A percentile compares a stretch with the other conserved stretches of the same genome.
These are phyloP conservation scores for Crotalus tigris DNA, from an alignment of 2,113 vertebrate species.

Conservation along the genomic window DNA sequence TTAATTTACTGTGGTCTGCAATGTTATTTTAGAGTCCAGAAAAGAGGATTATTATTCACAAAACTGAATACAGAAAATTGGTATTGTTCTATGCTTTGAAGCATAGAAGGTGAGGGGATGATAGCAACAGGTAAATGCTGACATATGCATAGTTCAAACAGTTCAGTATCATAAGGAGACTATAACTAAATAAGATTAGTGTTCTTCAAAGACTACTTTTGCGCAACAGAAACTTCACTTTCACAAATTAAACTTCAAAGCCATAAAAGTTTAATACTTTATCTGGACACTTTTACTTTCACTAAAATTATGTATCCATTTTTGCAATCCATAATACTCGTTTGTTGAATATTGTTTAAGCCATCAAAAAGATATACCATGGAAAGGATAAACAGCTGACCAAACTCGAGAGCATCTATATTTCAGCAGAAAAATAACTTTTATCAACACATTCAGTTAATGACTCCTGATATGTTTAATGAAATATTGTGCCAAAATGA, in stretches of 20 bases:
- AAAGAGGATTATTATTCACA: neutral
- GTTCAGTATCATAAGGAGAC: neutral
- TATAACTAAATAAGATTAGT: neutral
- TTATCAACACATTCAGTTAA: neutral
- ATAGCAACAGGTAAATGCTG: neutral
- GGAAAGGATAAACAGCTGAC: neutral
- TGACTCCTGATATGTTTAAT: neutral
- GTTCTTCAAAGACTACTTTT: slow-evolving; percentile 2
- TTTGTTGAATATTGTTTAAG: neutral
- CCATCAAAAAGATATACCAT: neutral
- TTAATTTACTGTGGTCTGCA: slow-evolving; percentile 5
- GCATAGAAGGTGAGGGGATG: no score
- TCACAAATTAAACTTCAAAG: slow-evolving; percentile 14
- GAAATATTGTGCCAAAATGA: neutral
- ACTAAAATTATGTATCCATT: neutral
- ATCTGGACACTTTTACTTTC: neutral
- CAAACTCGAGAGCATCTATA: neutral
- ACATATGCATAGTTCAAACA: neutral
- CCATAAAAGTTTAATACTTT: neutral
- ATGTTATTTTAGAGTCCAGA: neutral
- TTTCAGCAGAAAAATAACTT: neutral
- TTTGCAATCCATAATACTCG: neutral
- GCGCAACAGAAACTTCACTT: neutral
- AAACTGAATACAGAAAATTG: neutral
- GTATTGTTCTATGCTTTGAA: neutral